phyloP scores from a whole-genome alignment of 2,888 invertebrate genomes.

The Emmelina monodactyla region DNA sequence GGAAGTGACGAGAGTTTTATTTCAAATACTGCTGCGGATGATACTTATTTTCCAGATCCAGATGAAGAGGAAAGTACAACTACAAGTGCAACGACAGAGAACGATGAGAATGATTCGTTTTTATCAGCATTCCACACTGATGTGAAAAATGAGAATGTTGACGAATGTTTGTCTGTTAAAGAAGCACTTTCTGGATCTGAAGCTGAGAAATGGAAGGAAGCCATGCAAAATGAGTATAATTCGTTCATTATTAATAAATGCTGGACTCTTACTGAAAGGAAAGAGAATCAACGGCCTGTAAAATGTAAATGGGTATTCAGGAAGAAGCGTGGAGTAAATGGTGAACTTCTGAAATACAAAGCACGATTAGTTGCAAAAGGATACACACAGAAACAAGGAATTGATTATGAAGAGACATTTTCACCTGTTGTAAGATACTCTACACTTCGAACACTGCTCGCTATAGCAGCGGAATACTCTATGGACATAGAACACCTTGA shows the following conservation, averaged over 20 bases:
- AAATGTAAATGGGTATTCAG: slow-evolving; percentile 11
- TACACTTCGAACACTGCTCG: slow-evolving; percentile 8
- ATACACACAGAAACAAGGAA: slow-evolving; percentile 8
- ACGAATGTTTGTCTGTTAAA: slow-evolving; percentile 5
- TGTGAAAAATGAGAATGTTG: neutral
- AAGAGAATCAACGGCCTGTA: slow-evolving; percentile 6
- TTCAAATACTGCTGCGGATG: slow-evolving; percentile 5
- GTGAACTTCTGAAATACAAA: slow-evolving; percentile 9
- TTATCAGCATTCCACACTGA: neutral
- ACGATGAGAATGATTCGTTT: neutral
- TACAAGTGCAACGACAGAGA: neutral
- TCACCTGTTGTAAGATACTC: slow-evolving; percentile 13
- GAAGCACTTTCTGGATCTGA: slow-evolving; percentile 8
- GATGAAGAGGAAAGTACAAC: neutral
- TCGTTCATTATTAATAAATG: slow-evolving; percentile 10
- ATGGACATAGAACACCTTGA: slow-evolving; percentile 14
- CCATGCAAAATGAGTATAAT: slow-evolving; percentile 13
- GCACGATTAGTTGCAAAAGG: slow-evolving; percentile 13
- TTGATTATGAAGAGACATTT: slow-evolving; percentile 13
- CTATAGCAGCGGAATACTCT: slow-evolving; percentile 8
- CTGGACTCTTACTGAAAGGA: slow-evolving; percentile 8
- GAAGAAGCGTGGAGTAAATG: slow-evolving; percentile 7
- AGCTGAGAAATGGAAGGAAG: slow-evolving; percentile 7
- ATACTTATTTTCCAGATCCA: slow-evolving; percentile 9
- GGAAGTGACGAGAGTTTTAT: neutral